Evolutionary conservation across 2,797 vertebrate species (phyloP).

Genomic region (Gymnothorax javanicus): DNA sequence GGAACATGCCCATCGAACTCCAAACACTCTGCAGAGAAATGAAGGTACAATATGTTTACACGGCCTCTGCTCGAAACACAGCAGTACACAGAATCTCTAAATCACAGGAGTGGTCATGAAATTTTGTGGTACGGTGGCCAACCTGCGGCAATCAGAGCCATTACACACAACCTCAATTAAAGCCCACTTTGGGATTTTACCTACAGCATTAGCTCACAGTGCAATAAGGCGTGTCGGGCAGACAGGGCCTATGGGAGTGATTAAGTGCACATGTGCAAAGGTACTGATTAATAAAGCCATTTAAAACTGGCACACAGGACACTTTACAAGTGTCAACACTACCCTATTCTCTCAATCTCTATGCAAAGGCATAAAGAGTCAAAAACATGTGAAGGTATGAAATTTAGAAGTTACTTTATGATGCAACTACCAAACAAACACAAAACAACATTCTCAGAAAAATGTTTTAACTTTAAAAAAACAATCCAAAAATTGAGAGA

Average conservation of each 20-base stretch:
- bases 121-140: neutral
- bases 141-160: neutral
- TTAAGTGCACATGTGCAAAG: neutral
- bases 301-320: neutral
- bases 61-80: neutral
- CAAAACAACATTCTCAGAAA: too few species aligned
- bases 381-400: neutral
- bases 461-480: too few species aligned
- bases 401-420: neutral
- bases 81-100: neutral
- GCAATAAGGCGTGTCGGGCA: neutral
- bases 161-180: neutral
- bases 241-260: neutral
- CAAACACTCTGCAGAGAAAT: neutral
- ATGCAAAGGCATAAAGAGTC: neutral
- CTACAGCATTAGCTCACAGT: neutral
- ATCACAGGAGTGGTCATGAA: neutral
- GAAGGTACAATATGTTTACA: neutral
- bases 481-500: too few species aligned
- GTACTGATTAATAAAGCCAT: neutral
- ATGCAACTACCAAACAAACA: too few species aligned
- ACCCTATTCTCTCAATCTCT: neutral
- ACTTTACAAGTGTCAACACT: neutral
- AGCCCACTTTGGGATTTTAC: neutral
- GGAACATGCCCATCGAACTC: conserved; percentile 17